Percentiles rank a stretch among this genome's conserved stretches.
phyloP scores from a whole-genome alignment of 1,140 invertebrate species.

The Drosophila murphyi region DNA sequence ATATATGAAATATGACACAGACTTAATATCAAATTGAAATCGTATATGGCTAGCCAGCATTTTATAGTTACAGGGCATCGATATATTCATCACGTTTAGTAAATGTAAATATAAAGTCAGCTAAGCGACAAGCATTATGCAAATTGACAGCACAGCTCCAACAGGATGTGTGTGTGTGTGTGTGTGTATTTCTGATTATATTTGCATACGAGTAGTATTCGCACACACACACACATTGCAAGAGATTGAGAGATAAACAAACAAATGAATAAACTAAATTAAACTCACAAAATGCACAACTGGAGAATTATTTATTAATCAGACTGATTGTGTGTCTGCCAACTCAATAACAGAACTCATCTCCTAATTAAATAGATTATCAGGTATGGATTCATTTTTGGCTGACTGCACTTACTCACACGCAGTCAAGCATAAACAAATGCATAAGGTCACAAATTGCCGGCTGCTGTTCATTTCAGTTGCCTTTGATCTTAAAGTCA shows the following conservation, averaged over 20 bases:
- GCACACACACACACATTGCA: neutral
- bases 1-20: no score
- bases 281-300: constrained; percentile 50
- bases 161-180: neutral
- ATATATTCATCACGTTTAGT: constrained; percentile 46
- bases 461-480: constrained; percentile 14
- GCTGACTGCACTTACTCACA: constrained; percentile 6
- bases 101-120: constrained; percentile 58
- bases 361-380: constrained; percentile 14
- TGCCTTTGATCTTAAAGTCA: constrained; percentile 22
- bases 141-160: constrained; percentile 45
- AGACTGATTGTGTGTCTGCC: constrained; percentile 33
- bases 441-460: constrained; percentile 11
- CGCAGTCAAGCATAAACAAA: constrained; percentile 3
- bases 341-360: neutral
- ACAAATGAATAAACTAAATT: constrained; percentile 70
- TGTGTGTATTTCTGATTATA: constrained; percentile 24
- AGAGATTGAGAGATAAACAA: constrained; percentile 36
- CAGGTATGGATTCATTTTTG: constrained; percentile 16
- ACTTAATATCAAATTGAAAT: no score
- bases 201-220: constrained; percentile 22
- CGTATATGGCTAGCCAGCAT: neutral
- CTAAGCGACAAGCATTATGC: constrained; percentile 64
- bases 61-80: constrained; percentile 1
- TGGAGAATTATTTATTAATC: constrained; percentile 61